Evolutionary conservation across 2,888 invertebrate genomes (phyloP), one percentile per base, ranked within the genome.

Genomic region (Philereme vetulata): DNA sequence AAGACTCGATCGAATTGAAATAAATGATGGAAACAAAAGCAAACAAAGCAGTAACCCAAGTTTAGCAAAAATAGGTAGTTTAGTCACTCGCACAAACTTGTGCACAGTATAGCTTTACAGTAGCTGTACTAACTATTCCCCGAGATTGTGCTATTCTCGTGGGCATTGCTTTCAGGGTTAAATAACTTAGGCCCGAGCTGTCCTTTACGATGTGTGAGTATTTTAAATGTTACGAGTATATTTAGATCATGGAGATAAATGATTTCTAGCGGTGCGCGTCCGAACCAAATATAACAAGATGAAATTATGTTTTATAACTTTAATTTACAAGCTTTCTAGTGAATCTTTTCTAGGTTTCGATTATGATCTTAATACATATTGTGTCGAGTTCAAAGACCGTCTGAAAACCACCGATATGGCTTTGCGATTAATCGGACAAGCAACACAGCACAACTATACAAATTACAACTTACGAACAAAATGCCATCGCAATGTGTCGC

Each of bases 161-260:
- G 71, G 68, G 73, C 77, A 75, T 75, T 76, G 80, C 78, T 84
- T 89, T 90, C 90, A 90, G 89, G 90, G 90, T 89, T 89, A 90
- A 89, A 90, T 90, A 89, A 88, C 88, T 88, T 77, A 74, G 77
- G 81, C 77, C 72, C 64, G 63, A 76, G 75, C 78, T 82, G 82
- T 85, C 82, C 78, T 82, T 81, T 80, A 72, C 67, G 68, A 70
- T 68, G 68, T 73, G 74, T 71, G 72, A 77, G 77, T 82, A 81
- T 82, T 84, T 82, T 82, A 75, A 78, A 71, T 73, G 73, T 71
- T 71, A 68, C 21, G 59, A 60, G 66, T 84, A 81, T 81, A 81
- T 83, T 82, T 85, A 85, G 82, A 78, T 74, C 72, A 73, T 74
- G 73, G 70, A 77, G 78, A 81, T 81, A 77, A 78, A 82, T 77